Evolutionary conservation across 2,113 vertebrate species (phyloP), one percentile per base, ranked within the genome.

Genomic region (Entosphenus tridentatus): DNA sequence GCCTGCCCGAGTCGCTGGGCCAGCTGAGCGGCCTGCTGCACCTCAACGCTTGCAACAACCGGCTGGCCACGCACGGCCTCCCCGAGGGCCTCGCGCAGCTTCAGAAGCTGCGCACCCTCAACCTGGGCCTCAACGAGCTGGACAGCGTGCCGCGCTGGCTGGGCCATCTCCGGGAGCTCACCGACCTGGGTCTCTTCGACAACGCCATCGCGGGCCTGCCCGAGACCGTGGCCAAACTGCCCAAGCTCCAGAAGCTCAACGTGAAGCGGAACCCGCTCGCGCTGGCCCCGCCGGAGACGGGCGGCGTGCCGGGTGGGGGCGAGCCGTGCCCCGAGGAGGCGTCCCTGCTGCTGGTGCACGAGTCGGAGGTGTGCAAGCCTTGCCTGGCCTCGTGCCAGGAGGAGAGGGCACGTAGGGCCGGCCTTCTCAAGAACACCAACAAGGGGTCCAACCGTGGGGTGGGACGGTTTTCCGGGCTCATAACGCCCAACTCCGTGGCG

Each of bases 11-110:
- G 8, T 75, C 77, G 59, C 83, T 96, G 0, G 82, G 92, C 18
- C 78, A 80, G 9, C 76, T 96, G 72, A 76, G 75, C 56, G 74
- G 57, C 12, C 79, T 98, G 67, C 76, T 80, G 3, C 81, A 79
- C 75, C 82, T 98, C 68, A 95, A 98, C n/a, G 71, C 93, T 56
- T 83, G 81, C 55, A 93, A 98, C 79, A 98, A 98, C 78, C 80
- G 74, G 67, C 74, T 98, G 13, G 87, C 80, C 6, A 76, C 79
- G 1, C 76, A 73, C 0, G 78, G 77, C 56, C 73, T 96, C 8
- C 89, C 90, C 0, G 68, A 82, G 10, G 78, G 86, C 10, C 13
- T 98, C 12, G 85, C 80, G 6, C 79, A 72, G 13, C 84, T 98
- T 69, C 81, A 76, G 71, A 80, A 73, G 58, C 77, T 96, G 4